Percentiles rank a stretch among this genome's conserved stretches.
These are phyloP conservation scores for Turdus rufiventris DNA, from an alignment of 2,113 vertebrate species.

Conservation along the genomic window DNA sequence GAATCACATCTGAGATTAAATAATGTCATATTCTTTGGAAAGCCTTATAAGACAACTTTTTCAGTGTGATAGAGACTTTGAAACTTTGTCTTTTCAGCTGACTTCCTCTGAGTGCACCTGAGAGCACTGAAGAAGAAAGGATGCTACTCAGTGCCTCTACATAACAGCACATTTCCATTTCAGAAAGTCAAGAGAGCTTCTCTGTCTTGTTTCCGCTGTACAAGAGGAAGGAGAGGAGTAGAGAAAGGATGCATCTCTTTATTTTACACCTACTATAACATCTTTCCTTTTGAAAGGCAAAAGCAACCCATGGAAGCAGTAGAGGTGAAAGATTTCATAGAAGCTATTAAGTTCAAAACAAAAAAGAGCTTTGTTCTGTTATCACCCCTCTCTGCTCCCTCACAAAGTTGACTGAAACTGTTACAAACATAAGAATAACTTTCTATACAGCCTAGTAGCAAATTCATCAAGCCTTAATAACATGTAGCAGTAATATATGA, in stretches of 20 bases:
- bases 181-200: background rate
- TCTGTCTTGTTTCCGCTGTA: background rate
- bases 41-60: background rate
- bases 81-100: background rate
- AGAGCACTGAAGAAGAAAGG: background rate
- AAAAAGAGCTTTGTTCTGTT: background rate
- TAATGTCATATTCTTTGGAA: background rate
- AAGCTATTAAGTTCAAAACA: background rate
- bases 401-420: background rate
- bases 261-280: background rate
- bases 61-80: background rate
- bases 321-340: background rate
- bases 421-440: background rate
- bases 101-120: background rate
- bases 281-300: background rate
- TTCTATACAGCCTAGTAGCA: background rate
- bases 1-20: background rate
- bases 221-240: background rate
- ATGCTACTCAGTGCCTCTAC: background rate
- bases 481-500: background rate
- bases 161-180: background rate
- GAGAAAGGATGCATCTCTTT: background rate
- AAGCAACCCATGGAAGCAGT: background rate
- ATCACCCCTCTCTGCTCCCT: background rate
- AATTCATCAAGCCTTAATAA: background rate